Evolutionary conservation across 2,888 invertebrate species (phyloP).

Genomic region (Cataglyphis altisquamis): DNA sequence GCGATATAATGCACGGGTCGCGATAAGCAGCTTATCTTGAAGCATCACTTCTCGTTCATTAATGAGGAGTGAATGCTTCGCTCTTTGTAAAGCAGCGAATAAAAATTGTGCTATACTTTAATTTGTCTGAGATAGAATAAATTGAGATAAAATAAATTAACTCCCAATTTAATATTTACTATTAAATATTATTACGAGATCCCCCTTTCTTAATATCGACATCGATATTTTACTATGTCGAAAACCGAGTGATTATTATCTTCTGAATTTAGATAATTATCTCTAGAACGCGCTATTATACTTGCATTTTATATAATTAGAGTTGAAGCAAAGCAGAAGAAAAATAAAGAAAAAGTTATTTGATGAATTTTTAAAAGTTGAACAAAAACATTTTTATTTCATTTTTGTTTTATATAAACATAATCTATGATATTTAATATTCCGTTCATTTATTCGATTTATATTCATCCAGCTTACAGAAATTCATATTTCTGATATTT

Average conservation of each 20-base stretch:
- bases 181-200: neutral
- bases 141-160: neutral
- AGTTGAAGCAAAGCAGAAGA: neutral
- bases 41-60: constrained; percentile 12
- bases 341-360: neutral
- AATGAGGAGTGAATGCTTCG: constrained; percentile 4
- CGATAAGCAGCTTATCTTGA: constrained; percentile 1
- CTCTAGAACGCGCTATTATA: neutral
- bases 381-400: neutral
- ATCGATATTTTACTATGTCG: neutral
- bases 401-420: no score
- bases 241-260: neutral
- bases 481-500: neutral
- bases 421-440: neutral
- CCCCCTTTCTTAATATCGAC: neutral
- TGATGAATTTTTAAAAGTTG: neutral
- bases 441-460: neutral
- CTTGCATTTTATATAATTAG: neutral
- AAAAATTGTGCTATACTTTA: neutral
- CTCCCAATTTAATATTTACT: neutral
- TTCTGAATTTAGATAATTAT: neutral
- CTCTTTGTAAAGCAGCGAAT: neutral
- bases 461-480: neutral
- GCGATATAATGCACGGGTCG: neutral
- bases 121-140: neutral